A percentile compares a stretch with the other conserved stretches of the same genome.
These are phyloP conservation scores for Actinemys pallida DNA, from an alignment of 2,113 vertebrate species.

Conservation along the genomic window DNA sequence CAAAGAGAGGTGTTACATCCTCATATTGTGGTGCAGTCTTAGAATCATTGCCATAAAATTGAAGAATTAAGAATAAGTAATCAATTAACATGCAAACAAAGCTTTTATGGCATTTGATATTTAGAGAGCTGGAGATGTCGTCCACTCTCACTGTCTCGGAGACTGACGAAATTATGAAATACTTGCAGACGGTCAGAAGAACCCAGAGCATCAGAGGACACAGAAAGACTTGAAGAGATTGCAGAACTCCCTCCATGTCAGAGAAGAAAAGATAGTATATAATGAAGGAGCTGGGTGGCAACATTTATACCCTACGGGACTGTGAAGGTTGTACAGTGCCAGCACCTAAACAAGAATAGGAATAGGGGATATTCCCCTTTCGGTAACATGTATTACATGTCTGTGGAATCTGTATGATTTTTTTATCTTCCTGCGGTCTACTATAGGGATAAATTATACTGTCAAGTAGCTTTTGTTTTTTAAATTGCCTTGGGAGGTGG, in stretches of 20 bases:
- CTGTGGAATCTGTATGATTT: fast-evolving
- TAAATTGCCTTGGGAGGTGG: fast-evolving
- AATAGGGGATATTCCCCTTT: neutral
- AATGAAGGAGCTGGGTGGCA: neutral
- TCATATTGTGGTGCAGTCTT: neutral
- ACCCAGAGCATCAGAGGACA: neutral
- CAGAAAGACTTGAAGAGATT: neutral
- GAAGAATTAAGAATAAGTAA: neutral
- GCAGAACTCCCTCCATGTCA: neutral
- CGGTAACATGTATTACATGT: neutral
- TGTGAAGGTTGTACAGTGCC: fast-evolving
- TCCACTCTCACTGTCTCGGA: neutral
- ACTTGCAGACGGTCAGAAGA: neutral
- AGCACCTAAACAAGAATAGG: neutral
- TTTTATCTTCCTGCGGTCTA: neutral
- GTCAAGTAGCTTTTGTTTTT: neutral
- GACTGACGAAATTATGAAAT: neutral
- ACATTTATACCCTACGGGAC: fast-evolving
- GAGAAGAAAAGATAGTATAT: neutral
- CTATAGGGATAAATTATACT: neutral
- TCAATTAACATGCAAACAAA: neutral
- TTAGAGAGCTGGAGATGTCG: neutral
- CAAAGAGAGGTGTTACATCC: neutral
- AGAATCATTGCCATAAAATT: neutral
- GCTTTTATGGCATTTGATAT: neutral